Conservation (phyloP, 2,888 invertebrate species). For the Cantharis rustica region DNA sequence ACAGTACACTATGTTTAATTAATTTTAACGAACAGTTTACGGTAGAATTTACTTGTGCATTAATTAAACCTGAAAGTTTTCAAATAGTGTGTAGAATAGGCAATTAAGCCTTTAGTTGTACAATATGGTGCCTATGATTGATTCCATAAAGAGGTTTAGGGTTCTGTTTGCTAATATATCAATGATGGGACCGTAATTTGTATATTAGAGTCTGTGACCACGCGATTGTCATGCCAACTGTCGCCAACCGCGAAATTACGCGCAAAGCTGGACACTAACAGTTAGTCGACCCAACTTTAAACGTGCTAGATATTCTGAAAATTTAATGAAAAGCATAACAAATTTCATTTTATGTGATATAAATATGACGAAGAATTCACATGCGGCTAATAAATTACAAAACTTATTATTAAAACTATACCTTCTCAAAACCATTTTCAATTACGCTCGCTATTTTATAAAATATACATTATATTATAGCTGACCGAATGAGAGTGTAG, state of each 20-base stretch:
- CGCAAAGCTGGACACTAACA: constrained; percentile 35
- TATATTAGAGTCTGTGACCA: constrained; percentile 40
- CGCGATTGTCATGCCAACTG: constrained; percentile 41
- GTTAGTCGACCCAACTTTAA: constrained; percentile 3
- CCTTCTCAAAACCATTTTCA: neutral
- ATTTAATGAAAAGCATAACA: constrained; percentile 2
- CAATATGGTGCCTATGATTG: constrained; percentile 38
- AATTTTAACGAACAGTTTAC: constrained; percentile 1
- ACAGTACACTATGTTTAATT: neutral
- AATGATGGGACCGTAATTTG: constrained; percentile 41
- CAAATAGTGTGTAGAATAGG: constrained; percentile 35
- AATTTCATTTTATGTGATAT: neutral
- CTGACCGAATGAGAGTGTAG: no score
- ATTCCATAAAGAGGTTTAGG: constrained; percentile 35
- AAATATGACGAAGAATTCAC: neutral
- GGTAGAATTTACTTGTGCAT: neutral
- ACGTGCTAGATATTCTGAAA: constrained; percentile 1
- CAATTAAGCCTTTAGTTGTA: constrained; percentile 34
- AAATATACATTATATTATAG: no score
- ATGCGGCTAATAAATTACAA: neutral
- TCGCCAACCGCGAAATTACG: constrained; percentile 38
- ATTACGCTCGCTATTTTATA: neutral
- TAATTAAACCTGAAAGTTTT: constrained; percentile 36
- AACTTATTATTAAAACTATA: neutral
- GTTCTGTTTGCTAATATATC: constrained; percentile 39